Conservation (phyloP, 2,888 invertebrate species). For the Coenonympha arcania region DNA sequence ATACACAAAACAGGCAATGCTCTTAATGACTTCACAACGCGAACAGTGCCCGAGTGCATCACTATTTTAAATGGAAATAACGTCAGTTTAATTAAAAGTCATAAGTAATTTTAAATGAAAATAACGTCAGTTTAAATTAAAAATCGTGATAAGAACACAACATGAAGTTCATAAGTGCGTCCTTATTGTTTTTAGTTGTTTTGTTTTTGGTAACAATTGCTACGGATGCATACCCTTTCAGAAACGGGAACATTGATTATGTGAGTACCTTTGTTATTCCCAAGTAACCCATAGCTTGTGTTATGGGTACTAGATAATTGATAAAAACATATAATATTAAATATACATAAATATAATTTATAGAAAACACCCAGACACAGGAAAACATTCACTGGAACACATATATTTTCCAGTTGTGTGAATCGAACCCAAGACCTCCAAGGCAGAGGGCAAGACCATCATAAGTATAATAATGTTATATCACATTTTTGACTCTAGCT, state of each 20-base stretch:
- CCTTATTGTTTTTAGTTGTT: slow-evolving; percentile 41
- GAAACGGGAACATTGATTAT: slow-evolving; percentile 55
- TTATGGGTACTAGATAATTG: too few relatives aligned
- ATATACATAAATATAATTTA: too few relatives aligned
- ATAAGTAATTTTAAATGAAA: background rate
- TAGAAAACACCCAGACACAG: too few relatives aligned
- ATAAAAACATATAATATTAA: too few relatives aligned
- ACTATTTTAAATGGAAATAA: background rate
- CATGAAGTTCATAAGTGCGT: slow-evolving; percentile 46
- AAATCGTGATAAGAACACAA: slow-evolving; percentile 23
- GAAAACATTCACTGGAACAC: too few relatives aligned
- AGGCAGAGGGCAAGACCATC: too few relatives aligned
- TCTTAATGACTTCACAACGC: slow-evolving; percentile 33
- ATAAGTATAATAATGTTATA: too few relatives aligned
- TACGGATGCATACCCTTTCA: slow-evolving; percentile 46
- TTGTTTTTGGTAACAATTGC: slow-evolving; percentile 39
- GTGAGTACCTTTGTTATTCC: slow-evolving; percentile 56
- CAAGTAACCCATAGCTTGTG: too few relatives aligned
- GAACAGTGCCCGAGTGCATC: background rate
- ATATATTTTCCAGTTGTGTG: too few relatives aligned
- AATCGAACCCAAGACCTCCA: too few relatives aligned
- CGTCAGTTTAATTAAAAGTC: background rate
- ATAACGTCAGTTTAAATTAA: background rate
- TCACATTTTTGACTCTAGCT: too few relatives aligned
- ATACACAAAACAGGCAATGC: slow-evolving; percentile 42